These are phyloP conservation scores for Neodiprion virginianus DNA, from an alignment of 1,140 invertebrate genomes.

Conservation along the genomic window DNA sequence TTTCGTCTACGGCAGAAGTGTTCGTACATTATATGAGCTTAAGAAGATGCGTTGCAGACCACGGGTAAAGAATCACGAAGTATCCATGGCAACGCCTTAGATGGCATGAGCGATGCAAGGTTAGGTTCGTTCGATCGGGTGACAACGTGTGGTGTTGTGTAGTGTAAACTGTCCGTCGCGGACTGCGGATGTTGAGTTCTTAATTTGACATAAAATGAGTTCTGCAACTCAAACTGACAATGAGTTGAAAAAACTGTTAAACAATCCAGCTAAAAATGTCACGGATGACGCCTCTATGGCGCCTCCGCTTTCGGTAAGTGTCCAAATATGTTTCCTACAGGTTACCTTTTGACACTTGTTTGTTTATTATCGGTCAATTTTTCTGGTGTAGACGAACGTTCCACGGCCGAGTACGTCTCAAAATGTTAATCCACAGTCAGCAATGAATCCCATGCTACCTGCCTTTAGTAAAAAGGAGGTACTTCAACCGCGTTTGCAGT, in stretches of 20 bases:
- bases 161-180: background rate
- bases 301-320: constrained; percentile 50
- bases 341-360: constrained; percentile 25
- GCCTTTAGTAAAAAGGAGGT: constrained; percentile 44
- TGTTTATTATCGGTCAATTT: constrained; percentile 1
- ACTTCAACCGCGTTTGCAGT: constrained; percentile 54
- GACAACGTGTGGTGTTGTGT: background rate
- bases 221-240: constrained; percentile 28
- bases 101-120: background rate
- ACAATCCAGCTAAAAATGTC: constrained; percentile 46
- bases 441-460: constrained; percentile 47
- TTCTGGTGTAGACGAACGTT: constrained; percentile 44
- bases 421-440: constrained; percentile 45
- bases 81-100: background rate
- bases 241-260: constrained; percentile 46
- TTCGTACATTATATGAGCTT: too few relatives aligned
- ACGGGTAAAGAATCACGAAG: background rate
- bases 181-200: background rate
- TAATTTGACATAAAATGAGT: constrained; percentile 21
- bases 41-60: too few relatives aligned
- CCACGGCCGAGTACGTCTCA: constrained; percentile 49
- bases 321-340: constrained; percentile 14
- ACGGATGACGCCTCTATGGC: constrained; percentile 50
- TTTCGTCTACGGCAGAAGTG: too few relatives aligned
- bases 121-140: background rate